A percentile compares a stretch with the other conserved stretches of the same genome.
phyloP scores from a whole-genome alignment of 2,797 vertebrate species.

The Gallinago solitaria region DNA sequence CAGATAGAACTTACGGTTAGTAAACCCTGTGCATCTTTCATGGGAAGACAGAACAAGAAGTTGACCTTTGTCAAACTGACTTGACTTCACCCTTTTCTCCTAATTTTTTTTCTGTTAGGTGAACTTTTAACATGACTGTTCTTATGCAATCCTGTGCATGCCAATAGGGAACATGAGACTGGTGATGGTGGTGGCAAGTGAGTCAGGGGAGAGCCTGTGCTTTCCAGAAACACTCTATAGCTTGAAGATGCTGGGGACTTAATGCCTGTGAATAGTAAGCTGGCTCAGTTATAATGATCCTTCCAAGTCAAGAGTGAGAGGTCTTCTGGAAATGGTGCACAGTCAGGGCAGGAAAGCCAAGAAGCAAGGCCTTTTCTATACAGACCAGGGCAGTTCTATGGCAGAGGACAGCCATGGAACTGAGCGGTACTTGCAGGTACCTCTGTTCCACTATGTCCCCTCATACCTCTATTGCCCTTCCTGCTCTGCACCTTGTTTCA shows the following conservation, averaged over 20 bases:
- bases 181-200: background rate
- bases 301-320: background rate
- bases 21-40: background rate
- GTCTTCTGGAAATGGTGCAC: background rate
- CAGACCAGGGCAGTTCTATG: background rate
- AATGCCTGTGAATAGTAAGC: background rate
- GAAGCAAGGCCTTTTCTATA: background rate
- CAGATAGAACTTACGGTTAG: background rate
- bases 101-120: background rate
- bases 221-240: background rate
- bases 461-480: background rate
- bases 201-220: background rate
- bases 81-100: background rate
- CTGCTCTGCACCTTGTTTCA: background rate
- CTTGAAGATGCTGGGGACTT: background rate
- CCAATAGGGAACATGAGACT: accelerated
- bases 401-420: background rate
- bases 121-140: background rate
- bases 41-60: background rate
- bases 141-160: background rate
- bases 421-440: background rate
- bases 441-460: background rate
- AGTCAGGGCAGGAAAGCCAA: background rate
- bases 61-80: background rate
- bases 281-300: background rate